Conservation (phyloP, 2,888 invertebrate species). For the Megaustenia siamemsis region DNA sequence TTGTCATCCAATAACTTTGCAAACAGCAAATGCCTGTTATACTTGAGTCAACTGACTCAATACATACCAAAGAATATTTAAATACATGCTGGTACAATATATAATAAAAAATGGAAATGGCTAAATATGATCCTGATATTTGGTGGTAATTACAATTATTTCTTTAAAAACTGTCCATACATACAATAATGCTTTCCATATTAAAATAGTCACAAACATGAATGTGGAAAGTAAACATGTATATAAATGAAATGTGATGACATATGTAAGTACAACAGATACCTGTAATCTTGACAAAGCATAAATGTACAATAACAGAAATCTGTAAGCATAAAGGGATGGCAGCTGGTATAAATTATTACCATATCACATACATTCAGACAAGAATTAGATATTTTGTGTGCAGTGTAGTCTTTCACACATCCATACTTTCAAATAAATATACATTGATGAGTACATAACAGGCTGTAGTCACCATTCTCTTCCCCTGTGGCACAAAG, state of each 20-base stretch:
- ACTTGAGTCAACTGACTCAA: conserved; percentile 6
- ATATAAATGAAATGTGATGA: neutral
- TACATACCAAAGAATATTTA: conserved; percentile 1
- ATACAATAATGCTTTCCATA: conserved; percentile 38
- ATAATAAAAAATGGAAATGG: conserved; percentile 3
- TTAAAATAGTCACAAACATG: neutral
- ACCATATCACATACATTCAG: conserved; percentile 26
- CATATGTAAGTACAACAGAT: conserved; percentile 6
- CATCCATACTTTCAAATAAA: too few relatives aligned
- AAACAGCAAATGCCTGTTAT: conserved; percentile 11
- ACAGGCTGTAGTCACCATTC: too few relatives aligned
- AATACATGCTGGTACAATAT: conserved; percentile 6
- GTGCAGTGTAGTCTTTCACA: too few relatives aligned
- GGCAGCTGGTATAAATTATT: neutral
- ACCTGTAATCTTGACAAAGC: neutral
- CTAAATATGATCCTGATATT: neutral
- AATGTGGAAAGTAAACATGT: neutral
- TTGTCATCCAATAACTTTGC: conserved; percentile 40
- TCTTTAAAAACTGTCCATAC: neutral
- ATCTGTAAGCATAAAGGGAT: conserved; percentile 9
- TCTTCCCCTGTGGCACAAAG: too few relatives aligned
- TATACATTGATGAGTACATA: too few relatives aligned
- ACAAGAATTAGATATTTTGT: neutral
- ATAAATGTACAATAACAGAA: neutral
- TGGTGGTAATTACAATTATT: neutral